These are phyloP conservation scores for Colletes collaris DNA, from an alignment of 2,888 invertebrate genomes.

Conservation along the genomic window DNA sequence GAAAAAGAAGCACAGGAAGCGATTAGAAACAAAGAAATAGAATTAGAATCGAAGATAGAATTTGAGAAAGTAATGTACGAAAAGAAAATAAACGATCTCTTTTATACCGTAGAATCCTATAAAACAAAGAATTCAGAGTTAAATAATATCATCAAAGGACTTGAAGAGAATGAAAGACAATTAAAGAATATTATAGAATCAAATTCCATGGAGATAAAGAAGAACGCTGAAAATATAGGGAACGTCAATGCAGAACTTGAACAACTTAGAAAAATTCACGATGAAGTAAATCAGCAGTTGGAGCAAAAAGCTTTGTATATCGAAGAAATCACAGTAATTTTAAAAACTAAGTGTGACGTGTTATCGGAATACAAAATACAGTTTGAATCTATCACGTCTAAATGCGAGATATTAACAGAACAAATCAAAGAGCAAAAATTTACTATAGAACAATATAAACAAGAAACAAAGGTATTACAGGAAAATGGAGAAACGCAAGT, in stretches of 20 bases:
- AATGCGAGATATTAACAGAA: slow-evolving; percentile 73
- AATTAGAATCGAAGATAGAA: slow-evolving; percentile 69
- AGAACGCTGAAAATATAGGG: slow-evolving; percentile 79
- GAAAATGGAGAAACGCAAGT: slow-evolving; percentile 78
- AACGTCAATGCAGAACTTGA: slow-evolving; percentile 82
- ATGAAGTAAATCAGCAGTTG: slow-evolving; percentile 81
- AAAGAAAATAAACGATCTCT: slow-evolving; percentile 69
- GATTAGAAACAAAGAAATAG: slow-evolving; percentile 69
- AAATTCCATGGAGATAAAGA: slow-evolving; percentile 78
- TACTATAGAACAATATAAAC: slow-evolving; percentile 78
- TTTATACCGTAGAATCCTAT: slow-evolving; percentile 64
- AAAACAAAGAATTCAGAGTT: slow-evolving; percentile 75
- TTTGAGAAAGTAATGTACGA: slow-evolving; percentile 67
- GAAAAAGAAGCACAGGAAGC: slow-evolving; percentile 69
- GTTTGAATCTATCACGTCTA: slow-evolving; percentile 73
- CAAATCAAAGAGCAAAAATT: slow-evolving; percentile 70
- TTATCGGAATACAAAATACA: slow-evolving; percentile 82
- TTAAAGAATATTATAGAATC: slow-evolving; percentile 78
- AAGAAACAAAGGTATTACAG: slow-evolving; percentile 80
- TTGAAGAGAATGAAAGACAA: slow-evolving; percentile 74
- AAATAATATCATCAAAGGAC: slow-evolving; percentile 71
- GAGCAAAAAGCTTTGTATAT: slow-evolving; percentile 81
- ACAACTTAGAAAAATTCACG: slow-evolving; percentile 79
- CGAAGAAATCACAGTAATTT: slow-evolving; percentile 71
- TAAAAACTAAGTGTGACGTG: slow-evolving; percentile 77